Evolutionary conservation across 2,797 vertebrate species (phyloP), one percentile per base, ranked within the genome.

Genomic region (Okamejei kenojei): DNA sequence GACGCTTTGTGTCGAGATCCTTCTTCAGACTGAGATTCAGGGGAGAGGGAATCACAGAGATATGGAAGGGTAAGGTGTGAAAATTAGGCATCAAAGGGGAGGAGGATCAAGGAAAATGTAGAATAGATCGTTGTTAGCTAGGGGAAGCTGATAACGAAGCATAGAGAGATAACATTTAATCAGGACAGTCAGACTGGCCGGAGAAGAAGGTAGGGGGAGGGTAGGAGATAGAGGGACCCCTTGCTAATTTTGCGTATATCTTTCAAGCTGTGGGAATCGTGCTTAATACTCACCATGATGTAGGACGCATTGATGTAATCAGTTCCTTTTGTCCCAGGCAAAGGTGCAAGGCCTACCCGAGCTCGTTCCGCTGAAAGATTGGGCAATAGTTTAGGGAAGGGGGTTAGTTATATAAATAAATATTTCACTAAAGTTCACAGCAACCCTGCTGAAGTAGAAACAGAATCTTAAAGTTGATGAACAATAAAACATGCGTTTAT

Each of bases 291-390:
- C 95, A 99, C 99, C 99, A 99, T 99, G 95, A 99, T 99, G 95
- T 99, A 99, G 95, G 99, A 99, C 93, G 99, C 99, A 94, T 99
- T 99, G 96, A 99, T 99, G 96, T 99, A 99, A 97, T 99, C 99
- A 93, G 98, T 99, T 97, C 98, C 98, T 96, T 99, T 99, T 97
- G 98, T 98, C 95, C 99, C 99, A 94, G 98, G 98, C 95, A 99
- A 96, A 1, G 98, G 98, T 93, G 98, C 97, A 93, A 99, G 97
- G 93, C 98, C 97, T 90, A 99, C 99, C 95, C 98, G 97, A 93
- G 99, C 98, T 95, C 98, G 98, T 94, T 99, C 98, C 94, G 98
- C 99, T 99, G 95, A 92, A 94, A 94, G 63, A 94, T 93, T 93
- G 93, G 82, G 93, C 79, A 63, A 79, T 77, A 32, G 32, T 71